Base-by-base conservation (phyloP, 92 coral and sea anemone genomes). In the Galaxea fascicularis region DNA sequence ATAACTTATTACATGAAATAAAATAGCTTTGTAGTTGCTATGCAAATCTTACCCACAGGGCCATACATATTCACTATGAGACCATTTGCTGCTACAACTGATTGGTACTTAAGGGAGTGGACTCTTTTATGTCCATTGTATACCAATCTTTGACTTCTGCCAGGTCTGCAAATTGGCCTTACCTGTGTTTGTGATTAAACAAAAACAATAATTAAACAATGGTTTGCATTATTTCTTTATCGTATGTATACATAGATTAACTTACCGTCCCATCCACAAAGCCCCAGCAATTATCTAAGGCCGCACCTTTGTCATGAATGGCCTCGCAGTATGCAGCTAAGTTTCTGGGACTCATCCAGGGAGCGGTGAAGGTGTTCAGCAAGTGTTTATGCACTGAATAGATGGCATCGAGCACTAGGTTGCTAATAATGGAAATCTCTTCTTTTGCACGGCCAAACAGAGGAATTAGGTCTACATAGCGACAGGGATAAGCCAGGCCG, bases 51-150 rank as follows among this genome's bases (percentile, higher is more conserved):
- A 79, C 83, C 83, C 71, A 77, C 82, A 77, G 73, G 73, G 65
- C 83, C 83, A 60, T 78, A 70, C 52, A 57, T 27, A 39, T 29
- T 69, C 73, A 30, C 82, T 53, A 47, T 84, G 39, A 73, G 87
- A 73, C 87, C 87, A 82, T 82, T 85, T 85, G 85, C 74, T 60
- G 85, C 89, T 35, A 76, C 85, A 57, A 85, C 84, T 21, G 84
- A 76, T 76, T 76, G 85, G 80, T 75, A 85, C 29, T 76, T n/a
- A n/a, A n/a, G n/a, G n/a, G n/a, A n/a, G n/a, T n/a, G n/a, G n/a
- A n/a, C n/a, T n/a, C n/a, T n/a, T n/a, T 49, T 49, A 49, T 49
- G 8, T 49, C 54, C 54, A 49, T 49, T 49, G 54, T 49, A 49
- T 49, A 49, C 54, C 54, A 49, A 15, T 49, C 54, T 49, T 49